Percentiles rank a stretch among this genome's conserved stretches.
Evolutionary conservation across 2,888 invertebrate species (phyloP).

Genomic region (Lampropteryx suffumata): DNA sequence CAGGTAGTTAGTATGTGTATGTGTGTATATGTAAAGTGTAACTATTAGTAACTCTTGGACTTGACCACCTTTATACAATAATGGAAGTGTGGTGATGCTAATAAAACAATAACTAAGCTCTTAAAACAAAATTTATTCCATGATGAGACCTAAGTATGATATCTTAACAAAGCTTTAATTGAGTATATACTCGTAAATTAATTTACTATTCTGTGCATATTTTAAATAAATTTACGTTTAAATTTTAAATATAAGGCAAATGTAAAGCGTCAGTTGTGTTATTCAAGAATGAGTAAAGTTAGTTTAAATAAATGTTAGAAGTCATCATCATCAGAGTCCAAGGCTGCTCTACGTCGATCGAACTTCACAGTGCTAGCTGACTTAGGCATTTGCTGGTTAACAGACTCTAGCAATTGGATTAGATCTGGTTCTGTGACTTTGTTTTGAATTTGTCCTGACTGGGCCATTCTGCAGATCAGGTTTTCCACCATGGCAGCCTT

Average conservation of each 20-base stretch:
- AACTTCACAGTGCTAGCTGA: conserved; percentile 93
- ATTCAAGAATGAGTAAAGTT: conserved; percentile 14
- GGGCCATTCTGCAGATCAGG: conserved; percentile 97
- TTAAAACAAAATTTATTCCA: conserved; percentile 6
- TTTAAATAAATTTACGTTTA: neutral
- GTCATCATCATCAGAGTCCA: conserved; percentile 92
- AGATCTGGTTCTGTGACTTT: conserved; percentile 94
- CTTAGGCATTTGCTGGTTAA: conserved; percentile 92
- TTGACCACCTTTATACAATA: too few relatives aligned
- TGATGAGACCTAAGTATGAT: neutral
- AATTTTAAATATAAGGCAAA: conserved; percentile 21
- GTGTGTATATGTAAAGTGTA: too few relatives aligned
- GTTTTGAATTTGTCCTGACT: conserved; percentile 92
- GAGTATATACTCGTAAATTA: neutral
- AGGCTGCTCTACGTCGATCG: conserved; percentile 93
- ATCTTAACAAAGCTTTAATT: neutral
- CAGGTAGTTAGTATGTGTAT: too few relatives aligned
- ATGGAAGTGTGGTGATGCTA: too few relatives aligned
- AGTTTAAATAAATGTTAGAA: conserved; percentile 48
- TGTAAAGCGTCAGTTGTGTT: conserved; percentile 27
- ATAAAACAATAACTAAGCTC: conserved; percentile 10
- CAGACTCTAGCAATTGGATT: conserved; percentile 91
- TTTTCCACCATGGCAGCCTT: conserved; percentile 97
- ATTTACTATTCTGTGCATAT: neutral
- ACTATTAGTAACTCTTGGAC: too few relatives aligned